Conservation (phyloP, 2,888 invertebrate genomes). For the Isotomurus palustris region DNA sequence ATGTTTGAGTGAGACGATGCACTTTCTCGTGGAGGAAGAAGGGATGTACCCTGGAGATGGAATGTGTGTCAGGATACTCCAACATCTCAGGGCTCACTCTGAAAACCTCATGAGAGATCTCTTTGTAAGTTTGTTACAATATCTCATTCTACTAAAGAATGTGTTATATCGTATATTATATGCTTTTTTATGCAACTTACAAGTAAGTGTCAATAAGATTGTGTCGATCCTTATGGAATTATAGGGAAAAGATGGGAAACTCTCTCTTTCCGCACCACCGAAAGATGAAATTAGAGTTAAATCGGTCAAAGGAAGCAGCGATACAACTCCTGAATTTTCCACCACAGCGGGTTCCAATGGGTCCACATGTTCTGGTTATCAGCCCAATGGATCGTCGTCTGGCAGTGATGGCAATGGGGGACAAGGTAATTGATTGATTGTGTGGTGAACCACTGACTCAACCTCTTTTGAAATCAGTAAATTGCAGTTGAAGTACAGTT, state of each 20-base stretch:
- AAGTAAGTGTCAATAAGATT: neutral
- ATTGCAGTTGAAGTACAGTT: neutral
- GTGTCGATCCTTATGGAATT: neutral
- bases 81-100: constrained; percentile 78
- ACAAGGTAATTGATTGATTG: constrained; percentile 40
- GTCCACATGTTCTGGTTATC: constrained; percentile 38
- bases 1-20: constrained; percentile 81
- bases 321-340: constrained; percentile 12
- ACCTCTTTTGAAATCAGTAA: too few relatives aligned
- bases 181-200: neutral
- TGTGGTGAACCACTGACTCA: too few relatives aligned
- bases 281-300: constrained; percentile 1
- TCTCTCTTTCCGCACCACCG: neutral
- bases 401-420: constrained; percentile 42
- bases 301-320: neutral
- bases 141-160: neutral
- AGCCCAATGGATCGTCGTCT: constrained; percentile 37
- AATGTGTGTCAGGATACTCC: constrained; percentile 71
- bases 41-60: constrained; percentile 67
- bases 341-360: constrained; percentile 12
- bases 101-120: constrained; percentile 53
- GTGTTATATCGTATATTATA: too few relatives aligned
- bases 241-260: constrained; percentile 7
- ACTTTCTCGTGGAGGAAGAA: constrained; percentile 81
- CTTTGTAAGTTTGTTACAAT: constrained; percentile 8